phyloP scores from a whole-genome alignment of 2,888 invertebrate species.

The Baronia brevicornis region DNA sequence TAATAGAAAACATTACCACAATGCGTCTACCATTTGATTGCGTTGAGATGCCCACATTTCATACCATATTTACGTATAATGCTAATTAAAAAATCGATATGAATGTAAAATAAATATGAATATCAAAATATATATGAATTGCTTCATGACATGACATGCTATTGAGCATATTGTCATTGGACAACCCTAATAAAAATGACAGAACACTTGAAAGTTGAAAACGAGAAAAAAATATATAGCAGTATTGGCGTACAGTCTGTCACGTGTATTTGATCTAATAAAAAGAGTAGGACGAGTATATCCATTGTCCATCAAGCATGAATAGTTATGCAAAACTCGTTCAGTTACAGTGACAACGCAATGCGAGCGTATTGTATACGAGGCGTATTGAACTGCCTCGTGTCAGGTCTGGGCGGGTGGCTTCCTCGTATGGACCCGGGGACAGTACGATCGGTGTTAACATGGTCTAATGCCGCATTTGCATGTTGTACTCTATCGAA shows the following conservation, averaged over 20 bases:
- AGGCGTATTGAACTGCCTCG: slow-evolving; percentile 50
- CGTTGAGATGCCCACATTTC: no score
- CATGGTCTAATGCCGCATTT: slow-evolving; percentile 21
- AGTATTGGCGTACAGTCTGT: slow-evolving; percentile 10
- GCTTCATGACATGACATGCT: no score
- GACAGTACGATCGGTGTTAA: slow-evolving; percentile 23
- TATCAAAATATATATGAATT: no score
- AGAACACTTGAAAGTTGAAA: neutral
- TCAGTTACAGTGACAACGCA: slow-evolving; percentile 60
- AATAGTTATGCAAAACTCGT: slow-evolving; percentile 50
- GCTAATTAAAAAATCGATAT: no score
- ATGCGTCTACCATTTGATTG: no score
- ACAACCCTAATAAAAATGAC: no score
- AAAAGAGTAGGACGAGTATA: slow-evolving; percentile 23
- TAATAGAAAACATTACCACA: no score
- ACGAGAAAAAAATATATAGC: neutral
- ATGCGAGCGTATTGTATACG: slow-evolving; percentile 54
- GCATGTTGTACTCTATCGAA: slow-evolving; percentile 14
- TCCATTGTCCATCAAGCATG: slow-evolving; percentile 59
- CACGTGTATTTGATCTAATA: slow-evolving; percentile 22
- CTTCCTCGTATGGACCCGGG: slow-evolving; percentile 17
- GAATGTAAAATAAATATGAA: no score
- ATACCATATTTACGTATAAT: no score
- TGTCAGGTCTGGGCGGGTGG: slow-evolving; percentile 15
- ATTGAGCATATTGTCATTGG: no score